These are phyloP conservation scores for Amphiduros pacificus DNA, from an alignment of 2,888 invertebrate genomes.

Conservation along the genomic window DNA sequence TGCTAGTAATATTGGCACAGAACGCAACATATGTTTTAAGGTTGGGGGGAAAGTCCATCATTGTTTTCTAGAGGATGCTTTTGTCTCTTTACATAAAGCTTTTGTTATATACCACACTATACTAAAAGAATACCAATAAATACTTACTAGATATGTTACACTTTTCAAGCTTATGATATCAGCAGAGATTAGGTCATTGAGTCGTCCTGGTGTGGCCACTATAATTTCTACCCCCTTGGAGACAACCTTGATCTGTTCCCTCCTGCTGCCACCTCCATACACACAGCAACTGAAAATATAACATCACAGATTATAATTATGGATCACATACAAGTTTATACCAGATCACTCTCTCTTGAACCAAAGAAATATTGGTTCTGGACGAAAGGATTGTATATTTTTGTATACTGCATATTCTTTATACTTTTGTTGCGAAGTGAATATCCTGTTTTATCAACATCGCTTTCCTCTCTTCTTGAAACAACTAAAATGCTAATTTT, in stretches of 20 bases:
- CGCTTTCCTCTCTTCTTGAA: too few species aligned
- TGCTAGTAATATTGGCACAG: too few species aligned
- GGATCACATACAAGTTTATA: neutral
- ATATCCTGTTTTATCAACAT: too few species aligned
- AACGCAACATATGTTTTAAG: too few species aligned
- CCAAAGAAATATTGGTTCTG: too few species aligned
- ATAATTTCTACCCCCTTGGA: slow-evolving; percentile 87
- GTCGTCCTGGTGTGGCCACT: slow-evolving; percentile 90
- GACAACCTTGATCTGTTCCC: slow-evolving; percentile 76
- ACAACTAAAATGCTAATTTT: too few species aligned
- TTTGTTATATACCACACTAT: too few species aligned
- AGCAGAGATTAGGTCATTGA: slow-evolving; percentile 82
- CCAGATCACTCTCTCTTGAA: too few species aligned
- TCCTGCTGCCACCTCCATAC: slow-evolving; percentile 86
- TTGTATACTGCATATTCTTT: neutral
- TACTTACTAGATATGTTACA: slow-evolving; percentile 77
- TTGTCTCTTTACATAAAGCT: too few species aligned
- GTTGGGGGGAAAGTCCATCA: too few species aligned
- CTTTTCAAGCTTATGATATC: slow-evolving; percentile 72
- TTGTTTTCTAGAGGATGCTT: too few species aligned
- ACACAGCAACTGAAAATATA: slow-evolving; percentile 69
- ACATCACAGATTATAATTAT: neutral
- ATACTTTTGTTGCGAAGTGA: neutral
- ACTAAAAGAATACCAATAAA: too few species aligned
- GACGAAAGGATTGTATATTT: neutral